phyloP scores from a whole-genome alignment of 2,888 invertebrate species.

The Eupithecia centaureata region DNA sequence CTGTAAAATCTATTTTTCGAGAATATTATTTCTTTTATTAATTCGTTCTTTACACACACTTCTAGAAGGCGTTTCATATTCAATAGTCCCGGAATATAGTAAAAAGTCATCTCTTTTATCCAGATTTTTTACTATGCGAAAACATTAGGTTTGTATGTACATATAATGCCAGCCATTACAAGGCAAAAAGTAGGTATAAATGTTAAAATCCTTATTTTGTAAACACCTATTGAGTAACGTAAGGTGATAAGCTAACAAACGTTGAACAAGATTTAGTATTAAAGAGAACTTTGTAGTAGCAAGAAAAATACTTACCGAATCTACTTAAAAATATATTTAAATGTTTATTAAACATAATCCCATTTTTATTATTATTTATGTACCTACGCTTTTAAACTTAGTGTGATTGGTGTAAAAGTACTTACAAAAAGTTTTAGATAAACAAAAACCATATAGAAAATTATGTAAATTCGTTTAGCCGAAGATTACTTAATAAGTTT shows the following conservation, averaged over 20 bases:
- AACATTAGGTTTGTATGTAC: neutral
- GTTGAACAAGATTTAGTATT: neutral
- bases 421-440: no score
- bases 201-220: neutral
- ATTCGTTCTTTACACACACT: neutral
- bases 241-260: neutral
- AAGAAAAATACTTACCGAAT: no score
- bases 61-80: neutral
- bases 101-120: neutral
- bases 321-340: no score
- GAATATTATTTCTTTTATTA: neutral
- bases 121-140: neutral
- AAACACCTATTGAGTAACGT: neutral
- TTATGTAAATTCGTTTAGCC: no score
- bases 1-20: conserved; percentile 3
- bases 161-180: no score
- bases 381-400: no score
- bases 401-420: no score
- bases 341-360: no score
- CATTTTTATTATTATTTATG: no score
- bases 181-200: neutral
- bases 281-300: neutral
- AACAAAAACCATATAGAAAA: no score
- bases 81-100: neutral
- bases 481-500: no score